Evolutionary conservation across 2,797 vertebrate species (phyloP).

Genomic region (Aulostomus chinensis): DNA sequence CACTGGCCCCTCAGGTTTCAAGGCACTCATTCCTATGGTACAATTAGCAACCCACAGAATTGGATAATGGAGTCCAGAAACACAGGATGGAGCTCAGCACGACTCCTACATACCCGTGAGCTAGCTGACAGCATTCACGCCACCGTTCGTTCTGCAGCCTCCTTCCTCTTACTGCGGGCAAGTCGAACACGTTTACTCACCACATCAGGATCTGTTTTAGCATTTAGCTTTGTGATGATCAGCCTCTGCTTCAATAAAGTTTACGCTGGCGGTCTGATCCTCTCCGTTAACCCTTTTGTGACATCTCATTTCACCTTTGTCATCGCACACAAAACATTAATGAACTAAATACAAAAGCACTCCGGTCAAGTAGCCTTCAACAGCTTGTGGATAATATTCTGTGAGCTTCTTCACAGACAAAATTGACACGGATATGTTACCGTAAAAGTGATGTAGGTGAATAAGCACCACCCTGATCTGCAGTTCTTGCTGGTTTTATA

Average conservation of each 20-base stretch:
- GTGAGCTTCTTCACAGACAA: too few species aligned
- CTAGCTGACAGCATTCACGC: constrained; percentile 35
- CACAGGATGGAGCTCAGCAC: constrained; percentile 55
- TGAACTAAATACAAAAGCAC: background rate
- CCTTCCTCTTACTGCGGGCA: constrained; percentile 32
- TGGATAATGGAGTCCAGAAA: constrained; percentile 63
- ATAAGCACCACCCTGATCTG: too few species aligned
- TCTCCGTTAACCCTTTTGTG: background rate
- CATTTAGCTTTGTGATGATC: constrained; percentile 8
- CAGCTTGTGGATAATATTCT: too few species aligned
- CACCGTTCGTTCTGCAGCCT: constrained; percentile 28
- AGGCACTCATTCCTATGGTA: constrained; percentile 58
- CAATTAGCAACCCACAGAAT: constrained; percentile 71
- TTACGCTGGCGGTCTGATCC: background rate
- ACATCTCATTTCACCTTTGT: background rate
- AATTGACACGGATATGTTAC: too few species aligned
- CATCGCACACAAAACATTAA: too few species aligned
- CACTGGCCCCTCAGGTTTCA: constrained; percentile 47
- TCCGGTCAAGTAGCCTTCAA: too few species aligned
- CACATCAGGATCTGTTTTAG: constrained; percentile 1
- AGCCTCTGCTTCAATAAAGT: background rate
- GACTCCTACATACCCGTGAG: constrained; percentile 66
- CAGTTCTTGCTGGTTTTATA: too few species aligned
- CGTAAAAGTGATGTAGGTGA: too few species aligned
- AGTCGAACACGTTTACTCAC: constrained; percentile 7